Percentiles rank a stretch among this genome's conserved stretches.
Evolutionary conservation across 2,888 invertebrate species (phyloP).

Genomic region (Drosophila histrio): DNA sequence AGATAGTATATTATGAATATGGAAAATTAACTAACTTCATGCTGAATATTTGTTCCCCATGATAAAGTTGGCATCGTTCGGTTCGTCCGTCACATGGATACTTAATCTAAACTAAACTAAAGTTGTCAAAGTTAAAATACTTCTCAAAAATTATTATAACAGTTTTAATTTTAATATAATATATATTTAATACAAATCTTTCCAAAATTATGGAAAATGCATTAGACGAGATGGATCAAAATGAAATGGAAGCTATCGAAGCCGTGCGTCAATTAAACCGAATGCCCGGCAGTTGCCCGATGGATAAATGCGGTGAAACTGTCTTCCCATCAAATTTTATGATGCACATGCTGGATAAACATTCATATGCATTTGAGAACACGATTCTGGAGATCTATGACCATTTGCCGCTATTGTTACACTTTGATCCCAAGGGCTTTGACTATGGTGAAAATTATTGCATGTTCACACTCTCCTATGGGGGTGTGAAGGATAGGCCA

Average conservation of each 20-base stretch:
- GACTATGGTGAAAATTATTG: background rate
- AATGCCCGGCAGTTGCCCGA: conserved; percentile 31
- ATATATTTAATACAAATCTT: background rate
- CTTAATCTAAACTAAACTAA: background rate
- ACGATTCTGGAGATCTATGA: conserved; percentile 23
- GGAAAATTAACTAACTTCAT: background rate
- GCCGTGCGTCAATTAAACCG: conserved; percentile 10
- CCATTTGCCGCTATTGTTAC: conserved; percentile 11
- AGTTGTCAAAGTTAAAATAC: background rate
- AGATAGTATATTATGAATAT: background rate
- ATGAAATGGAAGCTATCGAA: background rate
- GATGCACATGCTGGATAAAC: conserved; percentile 42
- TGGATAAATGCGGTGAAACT: conserved; percentile 26
- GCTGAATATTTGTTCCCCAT: background rate
- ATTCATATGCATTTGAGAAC: background rate
- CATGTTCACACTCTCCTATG: conserved; percentile 37
- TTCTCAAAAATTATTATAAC: too few species aligned
- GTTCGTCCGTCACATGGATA: background rate
- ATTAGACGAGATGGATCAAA: background rate
- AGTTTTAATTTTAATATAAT: background rate
- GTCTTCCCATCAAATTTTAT: conserved; percentile 52
- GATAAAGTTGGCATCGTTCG: background rate
- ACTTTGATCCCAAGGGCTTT: conserved; percentile 25
- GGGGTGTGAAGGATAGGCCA: conserved; percentile 6
- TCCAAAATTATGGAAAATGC: background rate